A percentile compares a stretch with the other conserved stretches of the same genome.
Conservation (phyloP, 2,888 invertebrate species). For the Aproaerema taeniolella region DNA sequence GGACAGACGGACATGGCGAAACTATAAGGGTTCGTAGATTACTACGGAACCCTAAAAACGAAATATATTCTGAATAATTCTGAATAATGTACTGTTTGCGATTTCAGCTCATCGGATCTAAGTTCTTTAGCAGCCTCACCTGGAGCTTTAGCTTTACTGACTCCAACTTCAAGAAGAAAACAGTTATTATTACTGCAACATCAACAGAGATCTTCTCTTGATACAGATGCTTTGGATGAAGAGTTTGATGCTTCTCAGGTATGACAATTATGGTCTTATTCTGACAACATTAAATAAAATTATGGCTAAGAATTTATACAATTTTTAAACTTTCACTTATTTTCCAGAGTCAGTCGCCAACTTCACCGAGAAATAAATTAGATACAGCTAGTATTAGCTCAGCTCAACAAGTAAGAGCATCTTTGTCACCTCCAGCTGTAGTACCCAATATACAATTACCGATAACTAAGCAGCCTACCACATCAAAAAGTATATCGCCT, state of each 20-base stretch:
- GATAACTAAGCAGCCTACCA: constrained; percentile 68
- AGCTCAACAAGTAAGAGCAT: constrained; percentile 46
- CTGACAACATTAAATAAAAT: background rate
- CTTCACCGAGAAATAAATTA: constrained; percentile 71
- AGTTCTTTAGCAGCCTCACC: constrained; percentile 73
- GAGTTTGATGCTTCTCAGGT: constrained; percentile 81
- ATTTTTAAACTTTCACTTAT: background rate
- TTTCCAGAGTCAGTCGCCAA: constrained; percentile 69
- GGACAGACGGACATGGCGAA: too few species aligned
- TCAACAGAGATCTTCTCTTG: constrained; percentile 90
- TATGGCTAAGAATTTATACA: too few species aligned
- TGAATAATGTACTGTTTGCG: background rate
- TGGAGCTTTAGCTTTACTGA: constrained; percentile 79
- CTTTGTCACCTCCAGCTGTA: constrained; percentile 66
- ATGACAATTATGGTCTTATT: constrained; percentile 19
- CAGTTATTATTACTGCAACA: constrained; percentile 87
- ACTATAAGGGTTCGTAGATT: too few species aligned
- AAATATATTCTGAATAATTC: constrained; percentile 1
- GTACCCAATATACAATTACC: constrained; percentile 61
- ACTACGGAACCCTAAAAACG: too few species aligned
- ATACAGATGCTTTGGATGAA: constrained; percentile 88
- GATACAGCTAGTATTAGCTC: constrained; percentile 60
- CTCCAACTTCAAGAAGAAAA: constrained; percentile 88
- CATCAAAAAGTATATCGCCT: constrained; percentile 51
- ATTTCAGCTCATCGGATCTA: constrained; percentile 65